These are phyloP conservation scores for Zosterops pallidus DNA, from an alignment of 2,113 vertebrate genomes.

Conservation along the genomic window DNA sequence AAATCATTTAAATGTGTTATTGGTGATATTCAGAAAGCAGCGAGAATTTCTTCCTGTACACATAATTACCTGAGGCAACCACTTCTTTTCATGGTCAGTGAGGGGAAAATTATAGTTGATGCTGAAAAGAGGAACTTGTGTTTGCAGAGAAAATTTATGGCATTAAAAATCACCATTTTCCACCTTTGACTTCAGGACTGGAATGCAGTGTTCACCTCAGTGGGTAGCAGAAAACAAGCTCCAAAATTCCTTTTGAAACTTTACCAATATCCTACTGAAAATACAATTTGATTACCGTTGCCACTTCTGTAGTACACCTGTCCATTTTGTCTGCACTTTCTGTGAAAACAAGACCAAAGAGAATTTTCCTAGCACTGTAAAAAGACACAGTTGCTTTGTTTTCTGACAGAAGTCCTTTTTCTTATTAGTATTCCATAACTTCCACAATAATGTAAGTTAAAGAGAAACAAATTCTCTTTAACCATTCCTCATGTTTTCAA, in stretches of 20 bases:
- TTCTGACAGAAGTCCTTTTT: neutral
- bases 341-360: neutral
- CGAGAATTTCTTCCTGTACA: conserved; percentile 41
- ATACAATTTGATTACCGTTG: neutral
- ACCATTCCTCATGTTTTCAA: neutral
- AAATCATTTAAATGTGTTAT: conserved; percentile 60
- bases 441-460: neutral
- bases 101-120: conserved; percentile 26
- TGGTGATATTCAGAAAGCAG: conserved; percentile 53
- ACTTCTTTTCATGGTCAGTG: conserved; percentile 39
- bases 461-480: neutral
- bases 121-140: neutral
- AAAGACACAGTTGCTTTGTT: neutral
- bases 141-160: neutral
- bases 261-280: neutral
- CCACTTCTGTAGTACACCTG: neutral
- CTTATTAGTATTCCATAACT: neutral
- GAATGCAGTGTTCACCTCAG: neutral
- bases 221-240: neutral
- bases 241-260: neutral
- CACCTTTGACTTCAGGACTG: neutral
- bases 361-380: neutral
- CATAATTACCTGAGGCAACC: conserved; percentile 56
- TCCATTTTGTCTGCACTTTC: neutral
- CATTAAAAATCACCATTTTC: neutral